phyloP scores from a whole-genome alignment of 2,113 vertebrate species.

The Patagioenas fasciata region DNA sequence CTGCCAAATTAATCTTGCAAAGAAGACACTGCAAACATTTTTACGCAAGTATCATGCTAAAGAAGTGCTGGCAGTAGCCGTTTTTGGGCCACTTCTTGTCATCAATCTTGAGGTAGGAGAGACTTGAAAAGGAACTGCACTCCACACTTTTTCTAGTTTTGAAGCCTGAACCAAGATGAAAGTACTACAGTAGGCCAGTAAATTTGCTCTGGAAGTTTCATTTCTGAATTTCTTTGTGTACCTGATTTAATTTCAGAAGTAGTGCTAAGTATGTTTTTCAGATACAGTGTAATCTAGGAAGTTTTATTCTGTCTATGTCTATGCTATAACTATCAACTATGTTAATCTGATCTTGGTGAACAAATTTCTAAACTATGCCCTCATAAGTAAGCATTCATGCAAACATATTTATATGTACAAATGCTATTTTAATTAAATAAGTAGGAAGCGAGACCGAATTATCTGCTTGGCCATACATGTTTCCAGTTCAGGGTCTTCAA shows the following conservation, averaged over 20 bases:
- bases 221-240: neutral
- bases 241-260: neutral
- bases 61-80: neutral
- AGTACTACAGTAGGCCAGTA: neutral
- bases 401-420: neutral
- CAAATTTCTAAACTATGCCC: neutral
- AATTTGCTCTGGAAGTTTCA: neutral
- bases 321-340: rapidly evolving
- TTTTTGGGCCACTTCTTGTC: neutral
- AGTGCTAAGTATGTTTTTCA: neutral
- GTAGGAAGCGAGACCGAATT: neutral
- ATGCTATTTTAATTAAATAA: neutral
- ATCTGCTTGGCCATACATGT: neutral
- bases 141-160: neutral
- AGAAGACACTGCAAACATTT: neutral
- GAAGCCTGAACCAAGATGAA: neutral
- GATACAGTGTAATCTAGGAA: too few species aligned
- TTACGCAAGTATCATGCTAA: neutral
- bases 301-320: neutral
- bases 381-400: neutral
- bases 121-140: neutral
- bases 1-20: neutral
- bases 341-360: neutral
- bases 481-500: neutral
- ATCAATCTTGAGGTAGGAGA: neutral